Evolutionary conservation across 2,888 invertebrate genomes (phyloP).

Genomic region (Hemicrepidius hirtus): DNA sequence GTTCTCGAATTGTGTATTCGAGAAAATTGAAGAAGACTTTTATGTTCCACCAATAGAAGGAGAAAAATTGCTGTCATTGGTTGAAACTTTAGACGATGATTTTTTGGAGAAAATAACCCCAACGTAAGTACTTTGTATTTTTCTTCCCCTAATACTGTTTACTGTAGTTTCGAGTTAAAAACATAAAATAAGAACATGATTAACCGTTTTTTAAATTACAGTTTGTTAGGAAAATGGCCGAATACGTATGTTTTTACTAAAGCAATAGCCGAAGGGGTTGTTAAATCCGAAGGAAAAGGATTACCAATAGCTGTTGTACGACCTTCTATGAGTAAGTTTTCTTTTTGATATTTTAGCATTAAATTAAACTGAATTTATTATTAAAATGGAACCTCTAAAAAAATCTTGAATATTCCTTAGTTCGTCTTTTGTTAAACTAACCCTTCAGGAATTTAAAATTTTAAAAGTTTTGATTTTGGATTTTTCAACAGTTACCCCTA

Average conservation of each 20-base stretch:
- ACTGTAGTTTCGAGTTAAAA: no score
- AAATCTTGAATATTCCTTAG: no score
- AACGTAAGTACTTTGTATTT: slow-evolving; percentile 61
- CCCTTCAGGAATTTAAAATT: no score
- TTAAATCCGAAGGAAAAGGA: slow-evolving; percentile 73
- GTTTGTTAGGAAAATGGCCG: slow-evolving; percentile 75
- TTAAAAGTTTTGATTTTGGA: neutral
- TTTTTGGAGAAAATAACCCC: slow-evolving; percentile 65
- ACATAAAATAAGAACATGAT: no score
- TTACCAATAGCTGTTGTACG: slow-evolving; percentile 80
- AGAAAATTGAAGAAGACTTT: slow-evolving; percentile 66
- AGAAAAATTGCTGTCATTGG: slow-evolving; percentile 68
- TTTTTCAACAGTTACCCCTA: slow-evolving; percentile 57
- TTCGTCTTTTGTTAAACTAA: no score
- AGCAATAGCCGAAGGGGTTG: slow-evolving; percentile 79
- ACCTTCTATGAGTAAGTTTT: slow-evolving; percentile 68
- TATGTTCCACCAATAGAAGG: slow-evolving; percentile 73
- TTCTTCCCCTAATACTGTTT: no score
- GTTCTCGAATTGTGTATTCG: slow-evolving; percentile 58
- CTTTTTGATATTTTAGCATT: neutral
- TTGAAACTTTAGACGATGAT: slow-evolving; percentile 67
- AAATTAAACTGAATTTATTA: no score
- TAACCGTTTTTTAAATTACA: slow-evolving; percentile 59
- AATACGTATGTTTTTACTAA: slow-evolving; percentile 86
- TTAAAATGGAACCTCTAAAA: no score